These are phyloP conservation scores for Epicauta chinensis DNA, from an alignment of 1,140 invertebrate species.

Conservation along the genomic window DNA sequence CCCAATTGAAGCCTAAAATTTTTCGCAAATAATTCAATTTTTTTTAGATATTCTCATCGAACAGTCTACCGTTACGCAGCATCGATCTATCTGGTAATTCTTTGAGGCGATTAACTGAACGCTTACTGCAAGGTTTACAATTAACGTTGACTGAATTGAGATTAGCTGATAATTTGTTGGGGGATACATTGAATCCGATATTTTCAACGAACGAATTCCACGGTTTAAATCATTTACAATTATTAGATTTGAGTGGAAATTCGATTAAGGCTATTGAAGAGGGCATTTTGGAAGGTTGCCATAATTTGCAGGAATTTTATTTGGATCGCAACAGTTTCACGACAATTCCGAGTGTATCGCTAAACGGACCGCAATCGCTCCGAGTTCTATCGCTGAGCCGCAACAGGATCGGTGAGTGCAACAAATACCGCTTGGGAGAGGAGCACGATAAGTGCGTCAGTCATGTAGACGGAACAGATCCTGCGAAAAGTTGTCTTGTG, in stretches of 20 bases:
- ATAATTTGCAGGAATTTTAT: constrained; percentile 70
- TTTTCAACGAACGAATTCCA: constrained; percentile 81
- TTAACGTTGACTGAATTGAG: constrained; percentile 62
- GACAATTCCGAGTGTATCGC: constrained; percentile 64
- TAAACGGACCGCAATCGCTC: constrained; percentile 70
- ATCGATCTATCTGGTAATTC: constrained; percentile 79
- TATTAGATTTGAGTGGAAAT: constrained; percentile 74
- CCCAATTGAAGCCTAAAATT: not conserved
- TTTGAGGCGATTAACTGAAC: constrained; percentile 70
- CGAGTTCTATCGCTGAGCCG: constrained; percentile 63
- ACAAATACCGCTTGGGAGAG: too few species aligned
- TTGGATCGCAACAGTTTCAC: constrained; percentile 72
- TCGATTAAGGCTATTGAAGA: constrained; percentile 74
- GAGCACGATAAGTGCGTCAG: too few species aligned
- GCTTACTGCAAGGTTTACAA: constrained; percentile 60
- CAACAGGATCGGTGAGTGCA: constrained; percentile 70
- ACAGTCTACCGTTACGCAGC: constrained; percentile 59
- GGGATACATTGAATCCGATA: constrained; percentile 83
- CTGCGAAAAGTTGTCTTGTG: too few species aligned
- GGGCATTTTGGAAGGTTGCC: constrained; percentile 75
- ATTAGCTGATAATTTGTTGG: constrained; percentile 73
- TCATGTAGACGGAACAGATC: too few species aligned
- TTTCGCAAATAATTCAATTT: not conserved
- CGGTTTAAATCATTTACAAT: constrained; percentile 60
- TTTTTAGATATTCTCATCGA: constrained; percentile 50